Base-by-base conservation (phyloP, 1,140 invertebrate genomes). In the Ctenoplectra terminalis region DNA sequence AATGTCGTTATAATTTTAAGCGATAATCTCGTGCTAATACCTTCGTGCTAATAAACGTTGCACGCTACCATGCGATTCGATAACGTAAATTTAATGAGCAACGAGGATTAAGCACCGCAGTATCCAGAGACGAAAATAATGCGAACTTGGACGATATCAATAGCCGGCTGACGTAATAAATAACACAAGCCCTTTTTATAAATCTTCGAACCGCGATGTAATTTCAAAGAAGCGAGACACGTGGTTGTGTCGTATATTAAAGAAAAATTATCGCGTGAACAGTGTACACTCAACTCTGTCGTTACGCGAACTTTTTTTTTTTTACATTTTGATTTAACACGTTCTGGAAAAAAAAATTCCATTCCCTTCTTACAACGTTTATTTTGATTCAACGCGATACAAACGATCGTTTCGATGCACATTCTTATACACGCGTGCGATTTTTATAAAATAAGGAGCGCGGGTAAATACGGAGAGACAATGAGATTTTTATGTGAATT, bases 1-100 rank as follows among this genome's bases (percentile, higher is more conserved):
- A 58, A 43, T 67, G 52, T 31, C 60, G 54, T 82, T 82, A 82
- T 85, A 83, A 79, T 83, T 85, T 72, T 26, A 6, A 15, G 1
- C 26, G 52, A 43, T 72, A 58, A 58, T 23, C n/a, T 43, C n/a
- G 1, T 6, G 11, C 40, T 31, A 58, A 72, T 56, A 46, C 23
- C 26, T 60, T 60, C 23, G 11, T 17, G 71, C 13, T 46, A 60
- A 58, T 43, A 43, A 72, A 60, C 54, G 71, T 60, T n/a, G 54
- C 71, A 46, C 26, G 37, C 71, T 23, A 34, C 71, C 71, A 13
- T 31, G 40, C n/a, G 54, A 37, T 56, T 46, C 71, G 71, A 60
- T 73, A 58, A 46, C 71, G 37, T 26, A 37, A 60, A 46, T 60
- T 13, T 56, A 43, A 56, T 54, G 52, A 43, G 34, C 70, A 31